These are phyloP conservation scores for Anthophora plumipes DNA, from an alignment of 2,888 invertebrate species.

Conservation along the genomic window DNA sequence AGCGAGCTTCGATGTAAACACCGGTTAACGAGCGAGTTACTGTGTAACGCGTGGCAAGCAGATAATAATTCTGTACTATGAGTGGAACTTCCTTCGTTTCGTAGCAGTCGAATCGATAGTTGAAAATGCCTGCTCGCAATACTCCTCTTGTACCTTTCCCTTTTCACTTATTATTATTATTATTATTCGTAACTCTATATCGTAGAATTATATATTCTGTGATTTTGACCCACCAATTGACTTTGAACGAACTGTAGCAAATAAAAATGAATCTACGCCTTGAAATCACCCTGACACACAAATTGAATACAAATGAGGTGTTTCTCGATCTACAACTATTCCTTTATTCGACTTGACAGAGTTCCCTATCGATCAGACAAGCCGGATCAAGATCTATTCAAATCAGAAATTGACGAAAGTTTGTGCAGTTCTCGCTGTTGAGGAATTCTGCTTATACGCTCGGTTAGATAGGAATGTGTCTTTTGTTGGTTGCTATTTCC, in stretches of 20 bases:
- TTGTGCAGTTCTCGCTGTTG: neutral
- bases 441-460: no score
- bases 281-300: neutral
- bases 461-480: no score
- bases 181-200: no score
- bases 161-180: neutral
- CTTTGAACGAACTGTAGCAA: neutral
- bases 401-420: neutral
- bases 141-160: neutral
- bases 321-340: neutral
- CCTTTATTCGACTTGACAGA: neutral
- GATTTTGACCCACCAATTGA: neutral
- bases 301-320: constrained; percentile 3
- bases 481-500: no score
- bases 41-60: constrained; percentile 27
- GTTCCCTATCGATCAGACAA: neutral
- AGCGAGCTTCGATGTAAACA: constrained; percentile 36
- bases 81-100: constrained; percentile 17
- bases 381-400: neutral
- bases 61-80: constrained; percentile 44
- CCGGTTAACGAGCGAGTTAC: constrained; percentile 35
- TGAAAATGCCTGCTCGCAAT: neutral
- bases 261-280: neutral
- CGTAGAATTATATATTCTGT: no score
- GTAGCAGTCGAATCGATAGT: constrained; percentile 17